phyloP scores from a whole-genome alignment of 1,140 invertebrate genomes.

The Paramacrobiotus metropolitanus region DNA sequence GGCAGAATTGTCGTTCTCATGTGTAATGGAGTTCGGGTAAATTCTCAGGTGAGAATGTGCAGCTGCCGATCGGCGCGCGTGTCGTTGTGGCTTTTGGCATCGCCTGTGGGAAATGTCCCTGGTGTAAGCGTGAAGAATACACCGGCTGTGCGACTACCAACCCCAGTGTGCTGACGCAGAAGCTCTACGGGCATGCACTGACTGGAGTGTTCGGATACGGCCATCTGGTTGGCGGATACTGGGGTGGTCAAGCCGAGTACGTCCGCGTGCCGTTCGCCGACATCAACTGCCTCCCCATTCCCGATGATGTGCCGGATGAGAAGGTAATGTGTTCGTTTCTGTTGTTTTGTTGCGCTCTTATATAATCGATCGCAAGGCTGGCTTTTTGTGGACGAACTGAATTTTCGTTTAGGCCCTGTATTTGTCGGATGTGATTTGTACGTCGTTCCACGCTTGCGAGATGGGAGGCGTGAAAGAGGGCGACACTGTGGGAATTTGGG shows the following conservation, averaged over 20 bases:
- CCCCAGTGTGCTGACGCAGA: conserved; percentile 6
- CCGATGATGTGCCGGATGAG: conserved; percentile 11
- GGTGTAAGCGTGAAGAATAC: conserved; percentile 11
- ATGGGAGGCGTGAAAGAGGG: conserved; percentile 11
- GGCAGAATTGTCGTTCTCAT: not conserved
- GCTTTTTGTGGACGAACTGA: not conserved
- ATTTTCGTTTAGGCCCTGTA: not conserved
- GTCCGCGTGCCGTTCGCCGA: conserved; percentile 11
- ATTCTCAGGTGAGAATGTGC: conserved; percentile 9
- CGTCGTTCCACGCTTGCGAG: conserved; percentile 8
- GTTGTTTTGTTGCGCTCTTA: conserved; percentile 8
- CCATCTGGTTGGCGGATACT: conserved; percentile 9
- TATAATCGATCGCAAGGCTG: not conserved
- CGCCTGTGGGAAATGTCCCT: conserved; percentile 11
- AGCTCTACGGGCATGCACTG: conserved; percentile 9
- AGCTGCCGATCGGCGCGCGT: conserved; percentile 9
- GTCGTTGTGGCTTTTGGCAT: conserved; percentile 10
- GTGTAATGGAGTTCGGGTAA: not conserved
- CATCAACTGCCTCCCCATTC: conserved; percentile 11
- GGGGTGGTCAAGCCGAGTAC: conserved; percentile 11
- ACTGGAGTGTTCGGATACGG: conserved; percentile 11
- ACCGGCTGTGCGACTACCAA: conserved; percentile 11
- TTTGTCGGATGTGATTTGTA: not conserved
- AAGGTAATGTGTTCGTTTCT: conserved; percentile 11
- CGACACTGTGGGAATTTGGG: conserved; percentile 10